These are phyloP conservation scores for Orussus abietinus DNA, from an alignment of 1,140 invertebrate genomes.

Conservation along the genomic window DNA sequence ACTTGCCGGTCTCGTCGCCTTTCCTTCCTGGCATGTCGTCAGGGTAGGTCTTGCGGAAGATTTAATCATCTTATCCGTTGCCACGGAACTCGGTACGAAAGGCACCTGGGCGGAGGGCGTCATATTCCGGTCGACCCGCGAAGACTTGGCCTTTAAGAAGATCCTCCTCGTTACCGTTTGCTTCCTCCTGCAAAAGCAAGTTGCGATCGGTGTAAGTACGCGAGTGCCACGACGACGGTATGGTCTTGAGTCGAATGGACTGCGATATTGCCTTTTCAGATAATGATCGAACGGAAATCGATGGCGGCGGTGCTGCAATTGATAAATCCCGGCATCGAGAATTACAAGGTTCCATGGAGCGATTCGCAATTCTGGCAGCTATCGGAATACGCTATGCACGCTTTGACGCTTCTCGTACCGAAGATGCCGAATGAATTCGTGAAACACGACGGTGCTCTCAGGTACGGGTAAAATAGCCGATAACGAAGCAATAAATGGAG, in stretches of 20 bases:
- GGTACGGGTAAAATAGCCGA: no score
- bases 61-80: slow-evolving; percentile 21
- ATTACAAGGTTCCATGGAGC: slow-evolving; percentile 11
- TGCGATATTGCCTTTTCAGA: slow-evolving; percentile 12
- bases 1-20: slow-evolving; percentile 23
- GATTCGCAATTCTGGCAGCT: slow-evolving; percentile 26
- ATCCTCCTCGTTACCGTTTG: slow-evolving; percentile 26
- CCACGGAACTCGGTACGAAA: slow-evolving; percentile 15
- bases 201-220: slow-evolving; percentile 18
- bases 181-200: slow-evolving; percentile 1
- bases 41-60: slow-evolving; percentile 32
- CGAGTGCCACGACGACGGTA: no score
- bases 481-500: no score
- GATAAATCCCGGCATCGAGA: slow-evolving; percentile 18
- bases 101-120: slow-evolving; percentile 22
- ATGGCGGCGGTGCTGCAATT: slow-evolving; percentile 23
- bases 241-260: background rate
- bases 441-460: slow-evolving; percentile 19
- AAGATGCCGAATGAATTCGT: slow-evolving; percentile 35
- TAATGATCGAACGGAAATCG: slow-evolving; percentile 22
- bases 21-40: slow-evolving; percentile 31
- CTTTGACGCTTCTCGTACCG: slow-evolving; percentile 24
- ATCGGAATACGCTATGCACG: slow-evolving; percentile 21
- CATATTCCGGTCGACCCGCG: slow-evolving; percentile 16
- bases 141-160: slow-evolving; percentile 32